phyloP scores from a whole-genome alignment of 2,888 invertebrate species.

The Dynastes grantii region DNA sequence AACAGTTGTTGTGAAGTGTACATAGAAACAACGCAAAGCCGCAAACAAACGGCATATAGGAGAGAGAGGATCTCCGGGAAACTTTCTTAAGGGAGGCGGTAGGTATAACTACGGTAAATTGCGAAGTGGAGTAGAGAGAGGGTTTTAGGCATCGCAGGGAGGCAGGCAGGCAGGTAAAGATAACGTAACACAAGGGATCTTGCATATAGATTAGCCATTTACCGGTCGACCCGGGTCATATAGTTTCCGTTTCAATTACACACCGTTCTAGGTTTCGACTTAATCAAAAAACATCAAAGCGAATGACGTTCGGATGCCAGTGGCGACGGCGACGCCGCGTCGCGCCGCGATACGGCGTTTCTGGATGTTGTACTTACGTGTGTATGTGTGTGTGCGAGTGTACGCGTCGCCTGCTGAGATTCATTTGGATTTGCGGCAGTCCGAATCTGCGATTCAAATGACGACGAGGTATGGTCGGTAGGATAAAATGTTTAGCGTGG shows the following conservation, averaged over 20 bases:
- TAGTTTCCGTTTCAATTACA: slow-evolving; percentile 68
- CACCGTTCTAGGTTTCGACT: slow-evolving; percentile 62
- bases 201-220: slow-evolving; percentile 69
- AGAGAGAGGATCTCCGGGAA: background rate
- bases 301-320: slow-evolving; percentile 60
- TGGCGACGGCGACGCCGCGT: slow-evolving; percentile 56
- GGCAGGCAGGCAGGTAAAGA: slow-evolving; percentile 34
- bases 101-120: slow-evolving; percentile 26
- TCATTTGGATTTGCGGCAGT: slow-evolving; percentile 57
- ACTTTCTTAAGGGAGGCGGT: background rate
- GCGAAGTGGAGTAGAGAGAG: slow-evolving; percentile 14
- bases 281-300: slow-evolving; percentile 69
- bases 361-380: no score
- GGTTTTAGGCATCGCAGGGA: background rate
- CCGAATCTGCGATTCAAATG: slow-evolving; percentile 65
- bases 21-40: no score
- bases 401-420: slow-evolving; percentile 4
- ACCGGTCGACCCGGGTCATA: slow-evolving; percentile 61
- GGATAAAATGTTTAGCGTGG: slow-evolving; percentile 50
- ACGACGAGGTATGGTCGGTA: slow-evolving; percentile 44
- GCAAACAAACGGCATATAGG: background rate
- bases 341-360: slow-evolving; percentile 36
- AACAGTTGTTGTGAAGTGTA: background rate
- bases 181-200: slow-evolving; percentile 56
- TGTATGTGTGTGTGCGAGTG: no score